These are phyloP conservation scores for Listronotus oregonensis DNA, from an alignment of 1,140 invertebrate species.

Conservation along the genomic window DNA sequence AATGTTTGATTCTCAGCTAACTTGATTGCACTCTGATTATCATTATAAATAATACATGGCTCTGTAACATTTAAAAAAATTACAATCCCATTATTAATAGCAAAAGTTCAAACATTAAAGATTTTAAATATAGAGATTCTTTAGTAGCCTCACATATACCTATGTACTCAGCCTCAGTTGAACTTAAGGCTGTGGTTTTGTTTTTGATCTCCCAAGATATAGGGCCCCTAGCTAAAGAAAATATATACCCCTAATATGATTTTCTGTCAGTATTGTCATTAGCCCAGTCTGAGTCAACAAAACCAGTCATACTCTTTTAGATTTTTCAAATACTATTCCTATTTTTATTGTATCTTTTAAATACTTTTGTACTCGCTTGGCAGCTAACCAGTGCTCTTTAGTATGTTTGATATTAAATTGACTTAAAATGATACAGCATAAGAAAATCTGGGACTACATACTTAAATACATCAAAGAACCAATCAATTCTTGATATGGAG, in stretches of 20 bases:
- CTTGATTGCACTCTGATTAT: constrained; percentile 31
- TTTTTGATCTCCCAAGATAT: constrained; percentile 51
- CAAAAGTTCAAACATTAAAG: constrained; percentile 13
- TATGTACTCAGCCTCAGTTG: constrained; percentile 51
- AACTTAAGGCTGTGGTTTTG: constrained; percentile 46
- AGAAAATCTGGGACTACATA: constrained; percentile 35
- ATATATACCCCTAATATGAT: constrained; percentile 50
- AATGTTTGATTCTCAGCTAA: constrained; percentile 25
- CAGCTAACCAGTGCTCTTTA: constrained; percentile 30
- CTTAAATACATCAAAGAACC: constrained; percentile 35
- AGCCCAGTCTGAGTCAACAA: constrained; percentile 54
- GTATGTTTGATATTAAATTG: constrained; percentile 34
- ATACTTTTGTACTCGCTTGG: constrained; percentile 33
- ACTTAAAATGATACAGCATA: constrained; percentile 29
- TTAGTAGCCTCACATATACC: constrained; percentile 35
- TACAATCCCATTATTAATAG: neutral
- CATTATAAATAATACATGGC: constrained; percentile 12
- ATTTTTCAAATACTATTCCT: constrained; percentile 27
- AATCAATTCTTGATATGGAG: constrained; percentile 36
- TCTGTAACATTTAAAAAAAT: too few relatives aligned
- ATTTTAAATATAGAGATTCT: constrained; percentile 27
- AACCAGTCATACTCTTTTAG: constrained; percentile 32
- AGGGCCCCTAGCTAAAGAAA: constrained; percentile 36
- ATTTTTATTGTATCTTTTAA: constrained; percentile 32
- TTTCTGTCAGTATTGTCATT: constrained; percentile 45